phyloP scores from a whole-genome alignment of 2,888 invertebrate genomes.

The Nebria salina region DNA sequence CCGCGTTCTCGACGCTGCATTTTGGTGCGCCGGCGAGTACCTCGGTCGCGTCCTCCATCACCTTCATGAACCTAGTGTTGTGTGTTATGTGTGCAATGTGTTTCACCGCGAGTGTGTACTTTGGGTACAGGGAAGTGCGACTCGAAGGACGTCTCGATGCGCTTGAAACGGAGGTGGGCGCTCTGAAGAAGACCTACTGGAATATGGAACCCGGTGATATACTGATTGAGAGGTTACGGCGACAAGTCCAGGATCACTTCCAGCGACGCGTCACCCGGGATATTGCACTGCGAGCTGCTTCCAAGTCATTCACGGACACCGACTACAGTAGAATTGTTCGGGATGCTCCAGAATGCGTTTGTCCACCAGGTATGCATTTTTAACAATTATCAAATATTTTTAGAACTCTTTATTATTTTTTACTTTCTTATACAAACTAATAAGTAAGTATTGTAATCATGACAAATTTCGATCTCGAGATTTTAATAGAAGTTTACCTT shows the following conservation, averaged over 20 bases:
- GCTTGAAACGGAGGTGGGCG: slow-evolving; percentile 68
- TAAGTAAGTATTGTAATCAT: too few relatives aligned
- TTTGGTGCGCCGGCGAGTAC: slow-evolving; percentile 11
- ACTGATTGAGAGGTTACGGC: slow-evolving; percentile 66
- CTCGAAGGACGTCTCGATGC: slow-evolving; percentile 66
- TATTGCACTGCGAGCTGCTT: slow-evolving; percentile 53
- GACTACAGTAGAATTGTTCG: slow-evolving; percentile 64
- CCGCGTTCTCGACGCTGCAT: slow-evolving; percentile 21
- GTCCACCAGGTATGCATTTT: slow-evolving; percentile 72
- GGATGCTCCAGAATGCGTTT: slow-evolving; percentile 73
- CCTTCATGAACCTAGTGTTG: slow-evolving; percentile 64
- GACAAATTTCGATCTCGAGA: too few relatives aligned
- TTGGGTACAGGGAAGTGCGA: slow-evolving; percentile 68
- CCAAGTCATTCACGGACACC: slow-evolving; percentile 32
- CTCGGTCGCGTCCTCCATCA: slow-evolving; percentile 14
- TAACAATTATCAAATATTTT: background rate
- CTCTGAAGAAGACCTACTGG: slow-evolving; percentile 62
- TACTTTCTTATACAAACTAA: too few relatives aligned
- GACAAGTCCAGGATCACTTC: slow-evolving; percentile 65
- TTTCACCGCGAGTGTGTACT: slow-evolving; percentile 70
- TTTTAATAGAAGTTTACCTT: too few relatives aligned
- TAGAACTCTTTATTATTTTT: too few relatives aligned
- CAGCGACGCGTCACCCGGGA: slow-evolving; percentile 61
- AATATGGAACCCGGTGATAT: slow-evolving; percentile 64
- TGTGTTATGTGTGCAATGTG: slow-evolving; percentile 73